Percentiles rank a stretch among this genome's conserved stretches.
These are phyloP conservation scores for Drosophila nebulosa DNA, from an alignment of 1,140 invertebrate species.

Conservation along the genomic window DNA sequence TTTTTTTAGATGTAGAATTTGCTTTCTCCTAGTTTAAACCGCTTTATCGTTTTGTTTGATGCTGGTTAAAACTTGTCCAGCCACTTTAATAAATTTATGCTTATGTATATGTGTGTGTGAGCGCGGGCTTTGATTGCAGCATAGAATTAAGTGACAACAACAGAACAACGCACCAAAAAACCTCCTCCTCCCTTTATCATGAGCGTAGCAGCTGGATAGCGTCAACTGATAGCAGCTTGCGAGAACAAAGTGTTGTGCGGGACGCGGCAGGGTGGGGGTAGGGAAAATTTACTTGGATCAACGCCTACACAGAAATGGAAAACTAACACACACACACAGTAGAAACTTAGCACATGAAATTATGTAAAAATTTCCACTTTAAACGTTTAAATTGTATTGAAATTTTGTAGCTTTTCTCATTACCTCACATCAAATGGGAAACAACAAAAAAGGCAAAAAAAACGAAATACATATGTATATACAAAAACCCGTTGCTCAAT, in stretches of 20 bases:
- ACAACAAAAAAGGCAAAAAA: not conserved
- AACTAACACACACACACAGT: not conserved
- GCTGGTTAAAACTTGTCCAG: conserved; percentile 53
- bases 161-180: not conserved
- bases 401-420: not conserved
- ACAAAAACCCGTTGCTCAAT: not conserved
- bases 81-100: conserved; percentile 64
- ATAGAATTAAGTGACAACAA: conserved; percentile 54
- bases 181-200: not conserved
- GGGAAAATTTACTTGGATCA: conserved; percentile 27
- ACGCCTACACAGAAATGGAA: conserved; percentile 10
- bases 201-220: conserved; percentile 36
- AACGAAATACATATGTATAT: too few species aligned
- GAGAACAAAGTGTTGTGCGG: not conserved
- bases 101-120: conserved; percentile 18
- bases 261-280: not conserved
- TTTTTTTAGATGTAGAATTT: not conserved
- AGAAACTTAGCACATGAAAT: not conserved
- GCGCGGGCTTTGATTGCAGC: conserved; percentile 47
- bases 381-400: not conserved
- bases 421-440: not conserved
- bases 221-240: conserved; percentile 37
- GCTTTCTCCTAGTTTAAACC: conserved; percentile 19
- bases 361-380: not conserved
- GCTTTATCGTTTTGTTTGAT: conserved; percentile 43